Evolutionary conservation across 2,797 vertebrate genomes (phyloP).

Genomic region (Pseudomugil tenellus): DNA sequence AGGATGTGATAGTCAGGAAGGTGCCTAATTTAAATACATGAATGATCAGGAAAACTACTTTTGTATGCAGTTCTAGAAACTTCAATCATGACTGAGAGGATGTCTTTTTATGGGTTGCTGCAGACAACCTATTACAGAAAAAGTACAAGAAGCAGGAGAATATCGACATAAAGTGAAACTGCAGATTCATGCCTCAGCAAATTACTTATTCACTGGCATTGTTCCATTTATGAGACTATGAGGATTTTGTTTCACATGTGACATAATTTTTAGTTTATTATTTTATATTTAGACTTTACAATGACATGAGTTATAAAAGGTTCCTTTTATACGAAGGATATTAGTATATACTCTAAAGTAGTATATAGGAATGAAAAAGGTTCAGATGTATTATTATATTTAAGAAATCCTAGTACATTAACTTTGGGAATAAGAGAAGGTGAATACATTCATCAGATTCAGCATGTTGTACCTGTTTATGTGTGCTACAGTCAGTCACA

Average conservation of each 20-base stretch:
- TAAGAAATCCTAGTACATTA: neutral
- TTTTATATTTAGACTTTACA: no score
- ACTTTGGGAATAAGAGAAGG: neutral
- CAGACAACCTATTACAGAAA: neutral
- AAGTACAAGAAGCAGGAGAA: neutral
- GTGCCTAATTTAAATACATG: constrained; percentile 26
- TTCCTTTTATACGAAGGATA: no score
- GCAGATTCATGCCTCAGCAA: neutral
- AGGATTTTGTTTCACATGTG: no score
- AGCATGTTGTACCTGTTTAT: neutral
- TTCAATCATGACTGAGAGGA: neutral
- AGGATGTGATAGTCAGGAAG: constrained; percentile 33
- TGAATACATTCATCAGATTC: neutral
- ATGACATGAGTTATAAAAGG: no score
- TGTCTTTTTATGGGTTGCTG: neutral
- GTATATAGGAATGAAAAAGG: neutral
- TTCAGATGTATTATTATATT: neutral
- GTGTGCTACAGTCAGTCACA: neutral
- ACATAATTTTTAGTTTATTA: neutral
- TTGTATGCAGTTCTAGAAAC: constrained; percentile 16
- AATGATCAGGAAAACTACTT: neutral
- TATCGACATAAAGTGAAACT: neutral
- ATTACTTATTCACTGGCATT: neutral
- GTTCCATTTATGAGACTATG: no score
- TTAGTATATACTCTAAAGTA: no score